These are phyloP conservation scores for Psittacula derbiana DNA, from an alignment of 2,797 vertebrate genomes.

Conservation along the genomic window DNA sequence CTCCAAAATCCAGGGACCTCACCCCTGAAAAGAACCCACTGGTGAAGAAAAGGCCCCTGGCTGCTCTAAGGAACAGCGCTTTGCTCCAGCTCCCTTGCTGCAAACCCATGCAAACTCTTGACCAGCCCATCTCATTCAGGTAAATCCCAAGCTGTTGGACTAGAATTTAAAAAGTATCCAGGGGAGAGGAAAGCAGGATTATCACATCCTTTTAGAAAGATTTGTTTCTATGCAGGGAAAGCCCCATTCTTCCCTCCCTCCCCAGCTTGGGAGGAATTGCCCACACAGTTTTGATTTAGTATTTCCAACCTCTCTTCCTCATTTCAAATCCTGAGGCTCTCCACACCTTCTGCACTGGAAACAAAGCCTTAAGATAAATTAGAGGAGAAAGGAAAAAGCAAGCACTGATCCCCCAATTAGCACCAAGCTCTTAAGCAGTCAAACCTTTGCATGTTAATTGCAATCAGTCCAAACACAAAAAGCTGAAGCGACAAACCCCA, in stretches of 20 bases:
- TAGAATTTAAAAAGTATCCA: background rate
- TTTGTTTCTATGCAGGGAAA: background rate
- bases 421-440: background rate
- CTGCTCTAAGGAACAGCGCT: background rate
- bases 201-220: background rate
- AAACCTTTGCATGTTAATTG: slow-evolving; percentile 55
- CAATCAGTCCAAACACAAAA: slow-evolving; percentile 27
- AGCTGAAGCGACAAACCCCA: slow-evolving; percentile 35
- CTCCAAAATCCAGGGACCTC: background rate
- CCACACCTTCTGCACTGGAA: background rate
- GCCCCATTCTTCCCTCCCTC: background rate
- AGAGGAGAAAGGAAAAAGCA: slow-evolving; percentile 8
- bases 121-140: background rate
- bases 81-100: background rate
- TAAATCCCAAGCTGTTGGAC: background rate
- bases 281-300: background rate
- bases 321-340: background rate
- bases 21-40: background rate
- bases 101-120: background rate
- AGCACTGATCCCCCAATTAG: slow-evolving; percentile 6
- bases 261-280: background rate
- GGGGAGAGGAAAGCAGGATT: background rate
- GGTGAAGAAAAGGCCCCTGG: background rate
- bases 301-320: background rate
- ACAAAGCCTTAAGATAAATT: slow-evolving; percentile 33